Conservation (phyloP, 2,113 vertebrate genomes). For the human (Homo sapiens) region GRCh38 chr2:21991001-21991500, state of each 20-base stretch:
- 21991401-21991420: no score
- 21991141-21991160: background rate
- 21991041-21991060: background rate
- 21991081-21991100: background rate
- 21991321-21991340: no score
- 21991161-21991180: background rate
- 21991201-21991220: rapidly evolving
- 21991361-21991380: no score
- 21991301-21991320: no score
- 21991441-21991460: no score
- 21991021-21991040: background rate
- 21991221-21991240: background rate
- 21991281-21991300: no score
- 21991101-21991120: background rate
- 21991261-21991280: background rate
- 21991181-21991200: background rate
- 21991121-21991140: background rate
- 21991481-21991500: no score
- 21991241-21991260: background rate
- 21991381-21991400: no score
- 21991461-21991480: no score
- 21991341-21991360: no score
- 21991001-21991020: background rate
- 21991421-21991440: no score
- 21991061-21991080: background rate